phyloP scores from a whole-genome alignment of 2,888 invertebrate genomes.

The Anthophora plumipes region DNA sequence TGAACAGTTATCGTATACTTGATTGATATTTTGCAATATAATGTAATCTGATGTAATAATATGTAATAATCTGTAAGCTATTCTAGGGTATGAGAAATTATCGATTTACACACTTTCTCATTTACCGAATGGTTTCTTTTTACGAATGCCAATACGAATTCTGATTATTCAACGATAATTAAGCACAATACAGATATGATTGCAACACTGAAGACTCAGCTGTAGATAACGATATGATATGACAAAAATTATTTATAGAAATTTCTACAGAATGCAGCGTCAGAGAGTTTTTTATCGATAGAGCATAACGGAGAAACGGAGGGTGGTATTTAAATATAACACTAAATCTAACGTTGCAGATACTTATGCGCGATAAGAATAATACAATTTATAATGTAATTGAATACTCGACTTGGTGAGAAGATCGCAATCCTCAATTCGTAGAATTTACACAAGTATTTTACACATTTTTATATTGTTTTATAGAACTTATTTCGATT shows the following conservation, averaged over 20 bases:
- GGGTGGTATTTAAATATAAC: conserved; percentile 7
- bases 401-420: neutral
- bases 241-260: conserved; percentile 5
- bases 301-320: neutral
- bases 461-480: no score
- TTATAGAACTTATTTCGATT: no score
- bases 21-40: neutral
- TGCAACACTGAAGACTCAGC: conserved; percentile 8
- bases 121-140: neutral
- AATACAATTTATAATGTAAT: conserved; percentile 39
- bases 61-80: neutral
- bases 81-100: neutral
- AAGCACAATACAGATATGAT: neutral
- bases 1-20: neutral
- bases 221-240: conserved; percentile 20
- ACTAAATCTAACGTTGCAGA: conserved; percentile 17
- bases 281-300: conserved; percentile 21
- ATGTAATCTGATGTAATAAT: conserved; percentile 3
- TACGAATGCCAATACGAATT: neutral
- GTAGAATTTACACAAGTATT: conserved; percentile 4
- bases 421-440: conserved; percentile 43
- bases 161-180: neutral
- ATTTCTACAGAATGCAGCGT: conserved; percentile 17
- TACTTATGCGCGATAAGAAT: conserved; percentile 25
- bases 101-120: conserved; percentile 3